Evolutionary conservation across 2,888 invertebrate species (phyloP).

Genomic region (Pyralis farinalis): DNA sequence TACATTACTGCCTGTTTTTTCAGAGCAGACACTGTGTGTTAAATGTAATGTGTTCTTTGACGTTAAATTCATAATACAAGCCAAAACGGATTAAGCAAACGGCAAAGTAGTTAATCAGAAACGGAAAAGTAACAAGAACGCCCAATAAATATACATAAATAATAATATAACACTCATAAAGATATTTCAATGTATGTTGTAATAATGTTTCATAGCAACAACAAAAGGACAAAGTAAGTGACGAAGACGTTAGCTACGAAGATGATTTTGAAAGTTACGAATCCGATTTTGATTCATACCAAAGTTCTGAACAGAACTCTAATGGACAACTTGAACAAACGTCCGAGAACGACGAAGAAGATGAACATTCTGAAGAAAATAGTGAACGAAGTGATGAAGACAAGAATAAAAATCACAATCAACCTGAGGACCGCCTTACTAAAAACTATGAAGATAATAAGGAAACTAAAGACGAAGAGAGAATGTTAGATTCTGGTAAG

Average conservation of each 20-base stretch:
- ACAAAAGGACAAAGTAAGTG: slow-evolving; percentile 38
- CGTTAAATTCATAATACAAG: too few species aligned
- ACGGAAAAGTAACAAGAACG: too few species aligned
- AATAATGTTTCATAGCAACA: slow-evolving; percentile 17
- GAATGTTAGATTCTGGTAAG: slow-evolving; percentile 67
- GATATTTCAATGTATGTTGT: too few species aligned
- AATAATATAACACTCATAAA: too few species aligned
- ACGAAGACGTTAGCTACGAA: slow-evolving; percentile 66
- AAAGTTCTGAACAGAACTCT: slow-evolving; percentile 30
- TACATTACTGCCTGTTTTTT: too few species aligned
- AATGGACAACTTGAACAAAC: slow-evolving; percentile 1
- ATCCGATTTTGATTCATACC: slow-evolving; percentile 73
- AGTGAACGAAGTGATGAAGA: slow-evolving; percentile 17
- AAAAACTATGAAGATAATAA: slow-evolving; percentile 2
- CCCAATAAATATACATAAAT: too few species aligned
- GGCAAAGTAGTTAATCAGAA: too few species aligned
- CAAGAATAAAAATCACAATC: slow-evolving; percentile 14
- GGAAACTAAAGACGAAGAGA: slow-evolving; percentile 49
- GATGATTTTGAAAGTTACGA: slow-evolving; percentile 78
- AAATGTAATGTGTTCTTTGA: too few species aligned
- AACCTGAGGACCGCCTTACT: slow-evolving; percentile 12
- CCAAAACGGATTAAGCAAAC: too few species aligned
- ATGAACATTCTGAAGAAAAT: slow-evolving; percentile 5
- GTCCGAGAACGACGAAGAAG: background rate
- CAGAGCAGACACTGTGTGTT: too few species aligned